A percentile compares a stretch with the other conserved stretches of the same genome.
These are phyloP conservation scores for Sitta carolinensis DNA, from an alignment of 2,797 vertebrate species.

Conservation along the genomic window DNA sequence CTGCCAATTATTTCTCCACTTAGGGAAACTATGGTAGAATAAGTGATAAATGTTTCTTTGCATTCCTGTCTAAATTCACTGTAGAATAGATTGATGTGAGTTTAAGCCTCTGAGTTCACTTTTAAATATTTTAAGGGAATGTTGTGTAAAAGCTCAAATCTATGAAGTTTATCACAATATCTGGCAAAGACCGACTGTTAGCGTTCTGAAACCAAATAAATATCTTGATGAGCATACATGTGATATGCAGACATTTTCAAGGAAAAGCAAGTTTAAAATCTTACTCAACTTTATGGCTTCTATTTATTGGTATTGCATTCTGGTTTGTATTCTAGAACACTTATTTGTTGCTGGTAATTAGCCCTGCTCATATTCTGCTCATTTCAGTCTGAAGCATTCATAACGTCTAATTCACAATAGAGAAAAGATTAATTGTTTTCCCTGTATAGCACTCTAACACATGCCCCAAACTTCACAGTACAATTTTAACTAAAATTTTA, in stretches of 20 bases:
- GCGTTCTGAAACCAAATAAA: not conserved
- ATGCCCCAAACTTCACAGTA: not conserved
- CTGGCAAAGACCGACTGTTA: not conserved
- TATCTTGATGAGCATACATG: not conserved
- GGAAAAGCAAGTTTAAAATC: not conserved
- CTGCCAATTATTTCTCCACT: not conserved
- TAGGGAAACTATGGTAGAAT: not conserved
- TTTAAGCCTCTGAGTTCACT: not conserved
- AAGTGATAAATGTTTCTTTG: not conserved
- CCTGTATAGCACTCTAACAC: not conserved
- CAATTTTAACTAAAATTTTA: not conserved
- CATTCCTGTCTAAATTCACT: not conserved
- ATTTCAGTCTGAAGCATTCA: not conserved
- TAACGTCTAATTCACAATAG: not conserved
- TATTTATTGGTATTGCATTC: not conserved
- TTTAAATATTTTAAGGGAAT: not conserved
- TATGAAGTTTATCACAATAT: not conserved
- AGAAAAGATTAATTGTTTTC: not conserved
- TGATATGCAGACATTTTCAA: not conserved
- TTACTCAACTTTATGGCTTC: not conserved
- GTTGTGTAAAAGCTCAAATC: not conserved
- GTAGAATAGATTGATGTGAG: not conserved
- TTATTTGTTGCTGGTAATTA: not conserved
- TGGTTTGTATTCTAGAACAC: not conserved
- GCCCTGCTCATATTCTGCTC: not conserved